Base-by-base conservation (phyloP, 1,140 invertebrate species). In the Zaprionus vittiger region DNA sequence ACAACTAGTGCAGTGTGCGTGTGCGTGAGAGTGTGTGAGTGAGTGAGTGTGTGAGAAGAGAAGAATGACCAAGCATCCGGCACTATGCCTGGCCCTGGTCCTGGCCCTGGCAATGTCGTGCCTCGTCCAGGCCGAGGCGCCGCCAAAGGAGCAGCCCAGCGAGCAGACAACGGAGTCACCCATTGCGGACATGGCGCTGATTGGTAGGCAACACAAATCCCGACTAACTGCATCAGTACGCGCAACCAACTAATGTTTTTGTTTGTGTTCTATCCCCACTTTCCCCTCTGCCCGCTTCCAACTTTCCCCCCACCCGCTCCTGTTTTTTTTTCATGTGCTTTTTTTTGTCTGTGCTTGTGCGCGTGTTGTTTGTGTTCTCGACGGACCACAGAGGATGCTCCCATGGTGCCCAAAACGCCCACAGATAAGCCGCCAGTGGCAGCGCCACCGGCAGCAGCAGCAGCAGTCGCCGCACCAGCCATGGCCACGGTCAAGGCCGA, bases 121-220 rank as follows among this genome's bases (percentile, higher is more conserved):
- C 17, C 24, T 66, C 15, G 54, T 56, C 28, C 73, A 61, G 52
- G 73, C 75, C 9, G 79, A 59, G 41, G 54, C 12, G 24, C 26
- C 20, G n/a, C 54, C 57, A n/a, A 67, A 74, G 41, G 11, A 64
- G 54, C 73, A 20, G 34, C 31, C 73, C 20, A 63, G 81, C 54
- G 91, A 92, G 65, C 80, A 92, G 69, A 76, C 91, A 20, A 92
- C 91, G 61, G 87, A 89, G 47, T 92, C 91, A 14, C 91, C 91
- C 56, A 86, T 92, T 52, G 91, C 87, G 44, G 91, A 92, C 31
- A 90, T 92, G 80, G 91, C 91, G 47, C 68, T 92, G 57, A 80
- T 92, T 73, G 91, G 91, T 92, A 91, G 91, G 91, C 81, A 77
- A 62, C 41, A 44, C n/a, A 44, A n/a, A 57, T 24, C 44, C 6